phyloP scores from a whole-genome alignment of 1,140 invertebrate genomes.

The Stegodyphus mimosarum region DNA sequence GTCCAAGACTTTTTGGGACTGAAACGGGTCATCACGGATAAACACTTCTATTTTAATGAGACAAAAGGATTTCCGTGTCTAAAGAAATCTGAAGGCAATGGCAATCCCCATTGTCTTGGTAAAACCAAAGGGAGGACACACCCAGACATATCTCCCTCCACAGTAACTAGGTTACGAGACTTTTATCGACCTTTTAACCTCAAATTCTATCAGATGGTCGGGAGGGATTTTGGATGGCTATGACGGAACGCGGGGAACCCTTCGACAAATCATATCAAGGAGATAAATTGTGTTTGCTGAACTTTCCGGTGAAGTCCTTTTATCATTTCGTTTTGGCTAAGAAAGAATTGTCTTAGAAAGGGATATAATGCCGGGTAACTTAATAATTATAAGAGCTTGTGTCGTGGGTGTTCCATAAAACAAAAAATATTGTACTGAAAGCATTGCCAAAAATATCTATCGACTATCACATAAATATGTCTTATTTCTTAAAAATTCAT shows the following conservation, averaged over 20 bases:
- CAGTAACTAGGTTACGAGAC: slow-evolving; percentile 80
- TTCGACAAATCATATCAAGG: slow-evolving; percentile 55
- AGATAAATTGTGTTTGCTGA: slow-evolving; percentile 28
- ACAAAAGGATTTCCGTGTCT: slow-evolving; percentile 95
- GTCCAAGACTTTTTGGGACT: slow-evolving; percentile 89
- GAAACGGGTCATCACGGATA: slow-evolving; percentile 85
- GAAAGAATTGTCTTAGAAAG: not conserved
- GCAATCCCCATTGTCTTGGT: slow-evolving; percentile 87
- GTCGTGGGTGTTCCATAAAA: not conserved
- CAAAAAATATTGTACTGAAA: not conserved
- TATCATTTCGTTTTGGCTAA: not conserved
- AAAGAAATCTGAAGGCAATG: slow-evolving; percentile 81
- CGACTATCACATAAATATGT: no score
- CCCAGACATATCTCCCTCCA: slow-evolving; percentile 80
- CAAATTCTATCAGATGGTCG: slow-evolving; percentile 89
- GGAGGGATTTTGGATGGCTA: slow-evolving; percentile 88
- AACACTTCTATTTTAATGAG: slow-evolving; percentile 93
- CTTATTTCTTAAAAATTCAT: no score
- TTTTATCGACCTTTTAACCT: slow-evolving; percentile 93
- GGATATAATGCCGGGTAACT: slow-evolving; percentile 26
- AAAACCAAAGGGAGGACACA: slow-evolving; percentile 93
- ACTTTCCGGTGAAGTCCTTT: not conserved
- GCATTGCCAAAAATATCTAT: not conserved
- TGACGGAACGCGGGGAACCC: slow-evolving; percentile 17
- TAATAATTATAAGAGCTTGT: slow-evolving; percentile 32